A percentile compares a stretch with the other conserved stretches of the same genome.
Conservation (phyloP, 1,140 invertebrate genomes). For the Drosophila bocqueti region DNA sequence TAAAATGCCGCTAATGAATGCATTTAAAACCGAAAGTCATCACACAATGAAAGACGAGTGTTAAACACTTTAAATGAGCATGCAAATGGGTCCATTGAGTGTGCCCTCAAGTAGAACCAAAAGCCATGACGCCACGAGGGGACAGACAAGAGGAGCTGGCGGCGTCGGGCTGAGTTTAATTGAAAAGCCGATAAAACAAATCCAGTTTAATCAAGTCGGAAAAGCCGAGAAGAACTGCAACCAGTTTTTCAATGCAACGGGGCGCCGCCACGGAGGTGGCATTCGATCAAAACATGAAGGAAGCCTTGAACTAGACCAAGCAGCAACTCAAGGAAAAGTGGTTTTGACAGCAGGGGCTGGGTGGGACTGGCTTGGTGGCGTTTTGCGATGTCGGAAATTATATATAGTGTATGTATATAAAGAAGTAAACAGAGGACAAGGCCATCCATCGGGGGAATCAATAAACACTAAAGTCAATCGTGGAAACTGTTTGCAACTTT, state of each 20-base stretch:
- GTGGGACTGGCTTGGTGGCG: not conserved
- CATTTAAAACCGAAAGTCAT: conserved; percentile 51
- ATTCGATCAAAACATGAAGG: conserved; percentile 13
- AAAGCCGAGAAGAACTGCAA: conserved; percentile 48
- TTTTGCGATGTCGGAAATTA: conserved; percentile 3
- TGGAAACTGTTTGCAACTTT: not conserved
- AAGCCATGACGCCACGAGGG: conserved; percentile 11
- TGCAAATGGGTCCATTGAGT: conserved; percentile 58
- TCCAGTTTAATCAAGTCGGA: conserved; percentile 52
- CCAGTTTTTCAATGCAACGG: conserved; percentile 40
- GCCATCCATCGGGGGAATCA: conserved; percentile 30
- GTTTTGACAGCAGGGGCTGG: not conserved
- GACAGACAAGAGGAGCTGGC: not conserved
- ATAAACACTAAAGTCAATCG: conserved; percentile 19
- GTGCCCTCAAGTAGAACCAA: conserved; percentile 57
- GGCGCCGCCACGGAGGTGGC: conserved; percentile 22
- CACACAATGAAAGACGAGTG: conserved; percentile 18
- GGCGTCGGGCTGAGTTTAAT: conserved; percentile 34
- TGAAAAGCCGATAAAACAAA: conserved; percentile 58
- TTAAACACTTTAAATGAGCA: conserved; percentile 59
- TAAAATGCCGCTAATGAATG: conserved; percentile 40
- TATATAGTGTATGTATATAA: conserved; percentile 7
- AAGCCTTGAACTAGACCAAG: conserved; percentile 65
- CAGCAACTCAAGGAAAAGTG: conserved; percentile 28
- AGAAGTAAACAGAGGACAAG: conserved; percentile 24